phyloP scores from a whole-genome alignment of 2,113 vertebrate genomes.

The Crotalus helleri region DNA sequence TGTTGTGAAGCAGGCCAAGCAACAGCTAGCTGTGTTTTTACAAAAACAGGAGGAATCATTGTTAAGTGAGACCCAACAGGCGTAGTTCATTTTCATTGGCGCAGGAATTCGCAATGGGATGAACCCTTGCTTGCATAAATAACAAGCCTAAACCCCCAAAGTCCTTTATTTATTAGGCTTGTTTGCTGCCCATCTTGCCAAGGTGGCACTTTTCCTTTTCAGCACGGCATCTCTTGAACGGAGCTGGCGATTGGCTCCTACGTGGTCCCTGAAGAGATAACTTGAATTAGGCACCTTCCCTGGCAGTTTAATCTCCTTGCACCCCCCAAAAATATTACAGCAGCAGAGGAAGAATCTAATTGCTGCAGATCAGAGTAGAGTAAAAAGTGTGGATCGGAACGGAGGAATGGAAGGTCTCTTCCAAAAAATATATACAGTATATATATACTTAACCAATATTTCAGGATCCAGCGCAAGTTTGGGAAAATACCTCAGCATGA shows the following conservation, averaged over 20 bases:
- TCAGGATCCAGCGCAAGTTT: background rate
- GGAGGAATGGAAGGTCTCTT: no score
- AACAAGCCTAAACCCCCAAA: background rate
- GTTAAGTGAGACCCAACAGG: background rate
- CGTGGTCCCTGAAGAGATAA: no score
- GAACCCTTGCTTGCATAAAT: background rate
- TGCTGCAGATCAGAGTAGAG: background rate
- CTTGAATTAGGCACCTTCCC: background rate
- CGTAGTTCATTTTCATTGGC: constrained; percentile 1
- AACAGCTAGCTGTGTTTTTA: background rate
- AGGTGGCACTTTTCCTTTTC: background rate
- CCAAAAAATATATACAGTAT: no score
- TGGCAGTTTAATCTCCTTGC: no score
- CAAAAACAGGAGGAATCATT: no score
- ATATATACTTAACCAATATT: background rate
- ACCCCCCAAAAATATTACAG: no score
- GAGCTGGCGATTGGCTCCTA: background rate
- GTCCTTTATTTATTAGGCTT: background rate
- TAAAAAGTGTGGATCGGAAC: background rate
- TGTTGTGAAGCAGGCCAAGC: no score
- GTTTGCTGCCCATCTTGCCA: no score
- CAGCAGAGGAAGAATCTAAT: background rate
- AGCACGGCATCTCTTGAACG: background rate
- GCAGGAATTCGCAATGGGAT: background rate
- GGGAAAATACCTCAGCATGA: background rate